Percentiles rank a stretch among this genome's conserved stretches.
phyloP scores from a whole-genome alignment of 2,888 invertebrate genomes.

The Brachyptera putata region DNA sequence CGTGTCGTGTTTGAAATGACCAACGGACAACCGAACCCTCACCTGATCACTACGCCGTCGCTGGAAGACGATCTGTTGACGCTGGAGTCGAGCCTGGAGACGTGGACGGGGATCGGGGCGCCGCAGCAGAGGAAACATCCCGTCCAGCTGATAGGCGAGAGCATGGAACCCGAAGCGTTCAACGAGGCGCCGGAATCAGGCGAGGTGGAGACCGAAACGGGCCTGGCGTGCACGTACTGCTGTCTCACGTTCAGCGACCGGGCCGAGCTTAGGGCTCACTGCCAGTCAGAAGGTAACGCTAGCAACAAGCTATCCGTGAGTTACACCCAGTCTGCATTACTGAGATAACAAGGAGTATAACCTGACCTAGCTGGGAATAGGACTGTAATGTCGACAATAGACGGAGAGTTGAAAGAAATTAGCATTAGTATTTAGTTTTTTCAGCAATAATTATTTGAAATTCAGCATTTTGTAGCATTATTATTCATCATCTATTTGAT shows the following conservation, averaged over 20 bases:
- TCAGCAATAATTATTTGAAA: too few relatives aligned
- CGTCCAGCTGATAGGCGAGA: conserved; percentile 25
- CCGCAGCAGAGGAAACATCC: conserved; percentile 27
- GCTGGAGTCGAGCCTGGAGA: conserved; percentile 47
- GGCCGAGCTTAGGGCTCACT: conserved; percentile 54
- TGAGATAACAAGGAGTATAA: too few relatives aligned
- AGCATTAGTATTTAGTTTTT: too few relatives aligned
- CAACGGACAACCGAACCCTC: conserved; percentile 45
- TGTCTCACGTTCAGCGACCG: conserved; percentile 53
- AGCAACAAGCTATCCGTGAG: too few relatives aligned
- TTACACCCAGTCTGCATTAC: too few relatives aligned
- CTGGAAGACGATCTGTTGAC: conserved; percentile 48
- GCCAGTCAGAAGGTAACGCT: conserved; percentile 54
- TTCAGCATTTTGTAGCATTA: too few relatives aligned
- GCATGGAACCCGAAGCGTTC: background rate
- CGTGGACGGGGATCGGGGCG: conserved; percentile 41
- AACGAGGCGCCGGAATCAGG: background rate
- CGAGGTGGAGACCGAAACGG: conserved; percentile 32
- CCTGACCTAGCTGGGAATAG: too few relatives aligned
- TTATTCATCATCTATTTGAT: too few relatives aligned
- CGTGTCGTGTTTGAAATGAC: conserved; percentile 49
- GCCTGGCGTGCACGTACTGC: conserved; percentile 53
- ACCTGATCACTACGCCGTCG: too few relatives aligned
- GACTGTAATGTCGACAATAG: too few relatives aligned
- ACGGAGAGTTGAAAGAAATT: too few relatives aligned